Evolutionary conservation across 2,797 vertebrate genomes (phyloP).

Genomic region (Pterois miles): DNA sequence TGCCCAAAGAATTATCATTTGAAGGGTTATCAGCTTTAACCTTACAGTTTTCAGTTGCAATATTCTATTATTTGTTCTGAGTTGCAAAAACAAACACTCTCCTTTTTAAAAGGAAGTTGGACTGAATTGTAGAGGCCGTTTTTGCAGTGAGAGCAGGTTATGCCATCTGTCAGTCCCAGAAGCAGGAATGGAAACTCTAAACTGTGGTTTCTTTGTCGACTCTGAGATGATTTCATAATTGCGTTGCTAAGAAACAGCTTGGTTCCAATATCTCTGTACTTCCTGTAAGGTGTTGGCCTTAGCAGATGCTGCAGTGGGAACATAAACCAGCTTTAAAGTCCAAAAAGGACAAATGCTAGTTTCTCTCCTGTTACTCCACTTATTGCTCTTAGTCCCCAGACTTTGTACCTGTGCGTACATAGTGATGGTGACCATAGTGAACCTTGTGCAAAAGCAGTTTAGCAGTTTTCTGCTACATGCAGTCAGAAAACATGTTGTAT

Average conservation of each 20-base stretch:
- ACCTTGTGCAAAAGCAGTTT: neutral
- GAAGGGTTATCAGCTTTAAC: neutral
- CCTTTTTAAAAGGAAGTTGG: neutral
- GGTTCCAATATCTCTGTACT: neutral
- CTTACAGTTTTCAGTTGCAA: neutral
- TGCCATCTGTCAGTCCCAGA: neutral
- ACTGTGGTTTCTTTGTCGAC: neutral
- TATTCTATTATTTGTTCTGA: neutral
- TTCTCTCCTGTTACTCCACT: neutral
- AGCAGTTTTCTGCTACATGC: neutral
- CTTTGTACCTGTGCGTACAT: rapidly evolving
- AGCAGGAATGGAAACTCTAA: neutral
- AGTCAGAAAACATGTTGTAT: neutral
- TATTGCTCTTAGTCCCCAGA: neutral
- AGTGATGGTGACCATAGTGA: neutral
- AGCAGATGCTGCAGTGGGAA: neutral
- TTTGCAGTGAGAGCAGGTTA: neutral
- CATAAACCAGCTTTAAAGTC: neutral
- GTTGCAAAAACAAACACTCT: neutral
- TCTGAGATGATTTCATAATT: neutral
- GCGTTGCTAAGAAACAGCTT: neutral
- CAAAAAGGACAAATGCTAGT: neutral
- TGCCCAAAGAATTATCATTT: neutral
- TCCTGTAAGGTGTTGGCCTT: neutral
- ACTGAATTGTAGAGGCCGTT: neutral